phyloP scores from a whole-genome alignment of 2,797 vertebrate species.

The Catharus ustulatus region DNA sequence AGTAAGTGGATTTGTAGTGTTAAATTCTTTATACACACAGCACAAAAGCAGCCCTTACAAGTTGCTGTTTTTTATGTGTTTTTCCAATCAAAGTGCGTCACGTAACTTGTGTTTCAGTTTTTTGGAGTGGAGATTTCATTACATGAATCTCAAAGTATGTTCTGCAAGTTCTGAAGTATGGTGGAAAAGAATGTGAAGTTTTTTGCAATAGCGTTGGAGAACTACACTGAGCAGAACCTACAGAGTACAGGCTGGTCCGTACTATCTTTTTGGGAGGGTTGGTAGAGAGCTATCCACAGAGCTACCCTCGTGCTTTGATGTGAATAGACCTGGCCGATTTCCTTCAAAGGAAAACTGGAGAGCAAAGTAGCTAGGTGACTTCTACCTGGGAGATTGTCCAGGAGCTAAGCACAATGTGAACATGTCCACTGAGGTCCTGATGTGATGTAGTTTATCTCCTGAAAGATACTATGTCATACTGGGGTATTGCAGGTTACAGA shows the following conservation, averaged over 20 bases:
- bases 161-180: not conserved
- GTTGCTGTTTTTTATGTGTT: not conserved
- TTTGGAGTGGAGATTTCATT: not conserved
- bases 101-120: not conserved
- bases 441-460: not conserved
- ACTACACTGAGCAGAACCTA: not conserved
- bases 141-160: not conserved
- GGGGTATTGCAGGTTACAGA: not conserved
- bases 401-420: not conserved
- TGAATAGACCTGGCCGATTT: not conserved
- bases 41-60: not conserved
- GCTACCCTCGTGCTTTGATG: not conserved
- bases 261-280: not conserved
- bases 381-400: not conserved
- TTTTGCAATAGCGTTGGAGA: not conserved
- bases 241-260: accelerated
- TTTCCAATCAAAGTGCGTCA: not conserved
- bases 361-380: not conserved
- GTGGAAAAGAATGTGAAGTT: not conserved
- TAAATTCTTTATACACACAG: not conserved
- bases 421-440: not conserved
- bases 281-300: not conserved
- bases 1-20: not conserved
- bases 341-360: not conserved
- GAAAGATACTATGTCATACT: not conserved